These are phyloP conservation scores for Cephus pygmeus DNA, from an alignment of 2,888 invertebrate genomes.

Conservation along the genomic window DNA sequence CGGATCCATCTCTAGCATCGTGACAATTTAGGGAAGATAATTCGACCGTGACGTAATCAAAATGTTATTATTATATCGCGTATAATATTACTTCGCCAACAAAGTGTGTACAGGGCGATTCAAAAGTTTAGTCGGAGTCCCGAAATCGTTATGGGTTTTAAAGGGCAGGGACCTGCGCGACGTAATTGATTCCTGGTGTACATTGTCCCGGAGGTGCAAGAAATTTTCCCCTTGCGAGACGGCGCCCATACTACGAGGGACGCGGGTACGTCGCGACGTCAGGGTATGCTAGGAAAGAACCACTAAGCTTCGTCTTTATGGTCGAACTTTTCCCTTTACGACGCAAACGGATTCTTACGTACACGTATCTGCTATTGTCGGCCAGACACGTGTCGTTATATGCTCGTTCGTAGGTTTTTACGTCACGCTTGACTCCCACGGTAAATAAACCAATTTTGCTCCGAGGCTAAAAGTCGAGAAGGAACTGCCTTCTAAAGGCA, in stretches of 20 bases:
- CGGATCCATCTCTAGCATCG: neutral
- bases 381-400: neutral
- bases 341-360: constrained; percentile 7
- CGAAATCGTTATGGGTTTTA: neutral
- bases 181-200: constrained; percentile 16
- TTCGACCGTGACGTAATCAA: neutral
- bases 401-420: neutral
- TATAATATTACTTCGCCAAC: neutral
- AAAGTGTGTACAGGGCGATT: neutral
- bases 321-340: constrained; percentile 4
- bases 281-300: neutral
- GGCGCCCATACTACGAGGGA: constrained; percentile 12
- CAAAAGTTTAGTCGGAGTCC: neutral
- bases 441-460: neutral
- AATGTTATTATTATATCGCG: neutral
- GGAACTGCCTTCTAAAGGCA: neutral
- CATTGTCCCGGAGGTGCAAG: neutral
- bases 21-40: neutral
- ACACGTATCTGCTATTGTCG: constrained; percentile 1
- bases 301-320: constrained; percentile 5
- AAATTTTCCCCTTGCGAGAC: constrained; percentile 4
- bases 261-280: neutral
- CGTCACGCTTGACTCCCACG: neutral
- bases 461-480: neutral
- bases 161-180: neutral